phyloP scores from a whole-genome alignment of 2,888 invertebrate species.

The Pristionchus mayeri region DNA sequence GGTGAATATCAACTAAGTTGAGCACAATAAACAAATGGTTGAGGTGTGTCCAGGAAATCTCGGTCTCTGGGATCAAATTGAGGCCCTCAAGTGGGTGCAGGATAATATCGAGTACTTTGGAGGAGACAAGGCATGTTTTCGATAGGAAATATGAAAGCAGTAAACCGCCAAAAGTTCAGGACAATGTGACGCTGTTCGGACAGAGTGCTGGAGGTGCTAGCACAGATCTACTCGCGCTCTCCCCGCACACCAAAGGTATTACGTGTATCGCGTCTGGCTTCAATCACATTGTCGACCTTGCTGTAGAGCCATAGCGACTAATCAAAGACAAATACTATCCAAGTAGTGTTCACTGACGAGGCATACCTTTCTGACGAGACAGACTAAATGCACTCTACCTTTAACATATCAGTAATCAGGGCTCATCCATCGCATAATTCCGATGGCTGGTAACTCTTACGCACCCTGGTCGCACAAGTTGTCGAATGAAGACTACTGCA shows the following conservation, averaged over 20 bases:
- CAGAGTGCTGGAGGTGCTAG: constrained; percentile 25
- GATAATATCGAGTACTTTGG: constrained; percentile 27
- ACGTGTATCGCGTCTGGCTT: neutral
- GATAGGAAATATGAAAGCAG: too few relatives aligned
- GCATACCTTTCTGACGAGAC: too few relatives aligned
- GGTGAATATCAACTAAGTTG: neutral
- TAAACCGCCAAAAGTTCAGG: neutral
- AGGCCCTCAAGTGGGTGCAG: constrained; percentile 31
- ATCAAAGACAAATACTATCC: too few relatives aligned
- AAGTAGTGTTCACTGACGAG: too few relatives aligned
- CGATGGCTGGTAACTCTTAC: constrained; percentile 14
- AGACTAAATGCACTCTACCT: too few relatives aligned
- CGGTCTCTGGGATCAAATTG: constrained; percentile 30
- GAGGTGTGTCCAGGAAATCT: constrained; percentile 18
- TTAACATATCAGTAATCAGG: too few relatives aligned
- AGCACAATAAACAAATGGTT: too few relatives aligned
- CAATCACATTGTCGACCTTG: too few relatives aligned
- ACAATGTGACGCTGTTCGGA: constrained; percentile 15
- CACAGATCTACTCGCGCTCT: neutral
- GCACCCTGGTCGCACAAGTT: constrained; percentile 3
- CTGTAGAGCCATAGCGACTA: too few relatives aligned
- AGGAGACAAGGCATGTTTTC: constrained; percentile 11
- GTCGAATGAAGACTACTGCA: neutral
- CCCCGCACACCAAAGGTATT: constrained; percentile 12
- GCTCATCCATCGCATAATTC: neutral